phyloP scores from a whole-genome alignment of 2,113 vertebrate species.

The Phodopus roborovskii region DNA sequence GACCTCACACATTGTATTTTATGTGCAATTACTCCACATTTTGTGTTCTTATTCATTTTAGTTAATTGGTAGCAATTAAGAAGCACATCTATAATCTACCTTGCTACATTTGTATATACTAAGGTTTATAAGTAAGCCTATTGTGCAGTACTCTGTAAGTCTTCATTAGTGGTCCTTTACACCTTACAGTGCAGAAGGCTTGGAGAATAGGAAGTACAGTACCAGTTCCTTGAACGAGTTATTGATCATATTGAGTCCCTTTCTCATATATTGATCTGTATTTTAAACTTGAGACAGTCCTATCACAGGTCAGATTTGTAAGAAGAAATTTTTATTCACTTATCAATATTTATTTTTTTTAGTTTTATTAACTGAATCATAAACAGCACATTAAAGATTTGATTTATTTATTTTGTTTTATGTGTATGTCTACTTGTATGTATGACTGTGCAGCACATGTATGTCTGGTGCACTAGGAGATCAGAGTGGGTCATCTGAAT shows the following conservation, averaged over 20 bases:
- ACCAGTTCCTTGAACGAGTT: neutral
- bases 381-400: neutral
- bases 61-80: neutral
- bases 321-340: slow-evolving; percentile 11
- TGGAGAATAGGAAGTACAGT: neutral
- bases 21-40: neutral
- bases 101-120: neutral
- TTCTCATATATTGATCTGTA: neutral
- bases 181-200: neutral
- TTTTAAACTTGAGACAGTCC: neutral
- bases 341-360: neutral
- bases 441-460: neutral
- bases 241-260: neutral
- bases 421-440: neutral
- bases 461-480: neutral
- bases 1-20: neutral
- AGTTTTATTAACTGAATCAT: slow-evolving; percentile 33
- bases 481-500: neutral
- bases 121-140: neutral
- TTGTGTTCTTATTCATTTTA: neutral
- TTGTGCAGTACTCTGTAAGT: neutral
- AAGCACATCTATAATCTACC: neutral
- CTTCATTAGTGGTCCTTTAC: neutral
- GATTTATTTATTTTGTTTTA: neutral
- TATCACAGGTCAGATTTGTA: neutral